Evolutionary conservation across 2,797 vertebrate genomes (phyloP).

Genomic region (Cyclura pinguis): DNA sequence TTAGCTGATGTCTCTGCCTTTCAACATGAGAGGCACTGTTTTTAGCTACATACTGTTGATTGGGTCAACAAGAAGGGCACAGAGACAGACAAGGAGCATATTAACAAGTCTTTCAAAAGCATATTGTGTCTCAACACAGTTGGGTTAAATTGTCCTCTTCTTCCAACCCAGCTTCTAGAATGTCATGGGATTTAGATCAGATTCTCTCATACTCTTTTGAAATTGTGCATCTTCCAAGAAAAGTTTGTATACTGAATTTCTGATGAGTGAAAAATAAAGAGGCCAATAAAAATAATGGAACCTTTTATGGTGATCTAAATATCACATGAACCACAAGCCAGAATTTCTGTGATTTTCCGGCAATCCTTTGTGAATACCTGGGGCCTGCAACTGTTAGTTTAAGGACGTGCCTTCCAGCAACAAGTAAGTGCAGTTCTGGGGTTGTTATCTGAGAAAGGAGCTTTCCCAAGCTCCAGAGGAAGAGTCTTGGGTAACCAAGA

Average conservation of each 20-base stretch:
- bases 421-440: neutral
- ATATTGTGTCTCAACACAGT: neutral
- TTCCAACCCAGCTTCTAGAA: neutral
- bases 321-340: slow-evolving; percentile 5
- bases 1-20: accelerated
- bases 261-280: slow-evolving; percentile 14
- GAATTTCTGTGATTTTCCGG: neutral
- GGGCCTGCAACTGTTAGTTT: neutral
- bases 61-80: neutral
- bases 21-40: neutral
- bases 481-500: no score
- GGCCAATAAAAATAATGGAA: slow-evolving; percentile 14
- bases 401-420: neutral
- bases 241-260: neutral
- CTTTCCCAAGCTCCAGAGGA: no score
- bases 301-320: slow-evolving; percentile 14
- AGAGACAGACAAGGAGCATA: neutral
- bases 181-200: neutral
- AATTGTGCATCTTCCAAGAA: slow-evolving; percentile 5
- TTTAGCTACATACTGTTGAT: neutral
- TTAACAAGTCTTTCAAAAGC: slow-evolving; percentile 20
- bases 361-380: neutral
- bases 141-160: neutral
- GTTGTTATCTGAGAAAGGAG: no score
- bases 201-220: neutral